Evolutionary conservation across 1,140 invertebrate genomes (phyloP), one percentile per base, ranked within the genome.

Genomic region (Caligus rogercresseyi): DNA sequence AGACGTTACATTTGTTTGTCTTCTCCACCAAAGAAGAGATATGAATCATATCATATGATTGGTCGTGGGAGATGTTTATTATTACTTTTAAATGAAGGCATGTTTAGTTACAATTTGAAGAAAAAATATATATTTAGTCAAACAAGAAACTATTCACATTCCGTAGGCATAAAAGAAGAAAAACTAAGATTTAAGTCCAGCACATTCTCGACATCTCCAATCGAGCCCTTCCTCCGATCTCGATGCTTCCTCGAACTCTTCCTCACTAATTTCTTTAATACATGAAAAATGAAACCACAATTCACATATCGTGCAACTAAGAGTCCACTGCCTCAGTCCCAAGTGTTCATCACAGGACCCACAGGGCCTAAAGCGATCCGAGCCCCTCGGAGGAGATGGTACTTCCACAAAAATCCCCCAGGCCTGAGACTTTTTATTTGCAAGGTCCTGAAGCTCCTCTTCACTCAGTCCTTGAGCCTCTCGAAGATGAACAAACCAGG

Each of bases 401-500:
- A 62, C 24, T 16, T n/a, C 16, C 2, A 62, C 52, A 19, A 3
- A 14, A 16, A 54, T 11, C 7, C 60, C 60, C 3, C 21, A 2
- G 15, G 19, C 31, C 31, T 24, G 3, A 21, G 19, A 62, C 20
- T 19, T 55, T 62, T 53, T 62, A 20, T 18, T 20, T 21, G 60
- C 31, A 2, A n/a, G 1, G 7, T 11, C 21, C n/a, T 53, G 19
- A 14, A 62, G n/a, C 15, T 57, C 16, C 21, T 57, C n/a, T n/a
- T 62, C 60, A 19, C 31, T 62, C 18, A 19, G 20, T 2, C 25
- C 31, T 43, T 43, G 13, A 25, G 20, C 43, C 3, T 62, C 19
- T 16, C 60, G 60, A 25, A 62, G 31, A 62, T 62, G 31, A n/a
- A 53, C 43, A 19, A 62, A 62, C 19, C 52, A 62, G 14, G 31